These are phyloP conservation scores for Busseola fusca DNA, from an alignment of 2,888 invertebrate species.

Conservation along the genomic window DNA sequence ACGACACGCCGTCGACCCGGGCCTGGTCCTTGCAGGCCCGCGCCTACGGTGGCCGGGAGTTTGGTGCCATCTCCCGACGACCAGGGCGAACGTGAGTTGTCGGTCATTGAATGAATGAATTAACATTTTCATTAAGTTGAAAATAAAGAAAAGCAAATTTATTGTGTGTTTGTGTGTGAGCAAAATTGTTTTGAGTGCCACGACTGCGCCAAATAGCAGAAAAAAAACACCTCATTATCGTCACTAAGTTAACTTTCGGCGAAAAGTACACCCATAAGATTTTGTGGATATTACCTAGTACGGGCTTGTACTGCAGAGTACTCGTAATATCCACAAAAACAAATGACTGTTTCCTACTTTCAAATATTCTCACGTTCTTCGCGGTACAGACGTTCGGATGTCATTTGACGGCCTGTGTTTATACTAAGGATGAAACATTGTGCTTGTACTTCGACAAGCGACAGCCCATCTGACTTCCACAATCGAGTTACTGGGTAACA, in stretches of 20 bases:
- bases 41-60: too few relatives aligned
- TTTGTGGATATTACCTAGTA: background rate
- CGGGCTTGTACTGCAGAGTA: background rate
- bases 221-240: background rate
- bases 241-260: background rate
- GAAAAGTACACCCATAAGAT: background rate
- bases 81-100: background rate
- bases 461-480: background rate
- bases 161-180: too few relatives aligned
- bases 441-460: constrained; percentile 1
- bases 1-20: too few relatives aligned
- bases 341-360: constrained; percentile 32
- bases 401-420: constrained; percentile 42
- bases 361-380: constrained; percentile 37
- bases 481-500: background rate
- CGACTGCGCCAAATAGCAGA: background rate
- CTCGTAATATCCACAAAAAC: constrained; percentile 15
- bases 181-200: background rate
- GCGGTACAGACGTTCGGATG: constrained; percentile 14
- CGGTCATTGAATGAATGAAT: background rate
- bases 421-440: constrained; percentile 16
- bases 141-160: background rate
- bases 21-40: too few relatives aligned
- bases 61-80: too few relatives aligned
- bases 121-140: background rate